Evolutionary conservation across 2,888 invertebrate species (phyloP).

Genomic region (Doris montereyensis): DNA sequence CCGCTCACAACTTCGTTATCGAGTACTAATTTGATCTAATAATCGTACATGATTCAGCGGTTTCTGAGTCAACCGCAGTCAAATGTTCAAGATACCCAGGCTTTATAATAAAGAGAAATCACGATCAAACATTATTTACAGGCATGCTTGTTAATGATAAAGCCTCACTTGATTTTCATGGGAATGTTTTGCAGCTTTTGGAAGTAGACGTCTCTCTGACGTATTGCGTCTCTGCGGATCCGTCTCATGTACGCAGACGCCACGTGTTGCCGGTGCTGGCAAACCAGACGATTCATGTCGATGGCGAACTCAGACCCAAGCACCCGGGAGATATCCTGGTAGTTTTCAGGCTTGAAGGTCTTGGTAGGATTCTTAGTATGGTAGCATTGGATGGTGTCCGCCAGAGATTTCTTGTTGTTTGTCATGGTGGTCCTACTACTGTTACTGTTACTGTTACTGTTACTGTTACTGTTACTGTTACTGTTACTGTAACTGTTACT

Average conservation of each 20-base stretch:
- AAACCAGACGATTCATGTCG: slow-evolving; percentile 31
- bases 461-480: too few species aligned
- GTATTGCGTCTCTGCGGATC: slow-evolving; percentile 16
- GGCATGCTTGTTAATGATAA: neutral
- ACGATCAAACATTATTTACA: too few species aligned
- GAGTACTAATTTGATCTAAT: too few species aligned
- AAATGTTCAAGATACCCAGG: too few species aligned
- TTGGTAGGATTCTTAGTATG: neutral
- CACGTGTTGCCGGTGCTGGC: slow-evolving; percentile 30
- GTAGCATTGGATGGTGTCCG: neutral
- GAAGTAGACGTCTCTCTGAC: slow-evolving; percentile 14
- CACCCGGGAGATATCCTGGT: slow-evolving; percentile 9
- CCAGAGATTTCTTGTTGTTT: too few species aligned
- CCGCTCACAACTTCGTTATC: too few species aligned
- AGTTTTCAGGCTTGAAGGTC: slow-evolving; percentile 6
- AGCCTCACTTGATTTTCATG: slow-evolving; percentile 10
- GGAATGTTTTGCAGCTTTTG: slow-evolving; percentile 26
- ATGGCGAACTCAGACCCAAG: slow-evolving; percentile 5
- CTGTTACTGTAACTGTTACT: too few species aligned
- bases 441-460: too few species aligned
- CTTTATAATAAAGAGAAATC: too few species aligned
- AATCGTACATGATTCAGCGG: too few species aligned
- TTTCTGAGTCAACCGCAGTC: too few species aligned
- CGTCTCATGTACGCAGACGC: slow-evolving; percentile 31
- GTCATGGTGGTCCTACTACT: too few species aligned